Conservation (phyloP, 2,113 vertebrate genomes). For the Menidia beryllina region DNA sequence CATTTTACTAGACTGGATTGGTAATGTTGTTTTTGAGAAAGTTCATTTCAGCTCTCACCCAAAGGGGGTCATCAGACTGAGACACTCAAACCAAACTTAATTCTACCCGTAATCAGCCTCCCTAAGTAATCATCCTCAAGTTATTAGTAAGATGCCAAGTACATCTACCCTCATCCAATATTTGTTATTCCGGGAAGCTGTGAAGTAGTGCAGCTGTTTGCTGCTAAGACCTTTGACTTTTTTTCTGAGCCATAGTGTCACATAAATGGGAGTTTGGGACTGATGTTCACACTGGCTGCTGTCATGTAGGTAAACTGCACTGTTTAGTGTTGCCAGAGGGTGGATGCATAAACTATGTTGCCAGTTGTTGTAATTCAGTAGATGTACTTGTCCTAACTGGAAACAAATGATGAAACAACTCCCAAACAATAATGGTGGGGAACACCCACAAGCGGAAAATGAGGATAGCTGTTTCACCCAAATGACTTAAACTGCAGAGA, state of each 20-base stretch:
- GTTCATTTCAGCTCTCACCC: not conserved
- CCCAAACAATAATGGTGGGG: too few species aligned
- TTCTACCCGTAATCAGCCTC: not conserved
- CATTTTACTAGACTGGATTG: not conserved
- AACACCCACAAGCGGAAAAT: too few species aligned
- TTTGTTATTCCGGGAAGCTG: not conserved
- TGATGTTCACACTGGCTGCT: too few species aligned
- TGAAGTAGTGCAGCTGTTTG: slow-evolving; percentile 6
- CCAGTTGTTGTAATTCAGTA: too few species aligned
- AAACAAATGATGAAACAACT: too few species aligned
- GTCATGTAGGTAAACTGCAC: too few species aligned
- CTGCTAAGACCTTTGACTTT: not conserved
- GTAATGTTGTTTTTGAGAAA: not conserved
- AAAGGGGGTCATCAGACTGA: not conserved
- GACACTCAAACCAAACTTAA: not conserved
- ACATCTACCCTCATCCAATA: not conserved
- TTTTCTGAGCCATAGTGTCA: not conserved
- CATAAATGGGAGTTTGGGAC: too few species aligned
- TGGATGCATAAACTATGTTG: too few species aligned
- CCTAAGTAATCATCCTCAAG: not conserved
- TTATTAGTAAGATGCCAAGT: not conserved
- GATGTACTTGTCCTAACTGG: too few species aligned
- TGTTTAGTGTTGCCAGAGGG: too few species aligned
- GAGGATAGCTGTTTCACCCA: too few species aligned
- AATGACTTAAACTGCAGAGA: too few species aligned